These are phyloP conservation scores for Columba janthina DNA, from an alignment of 2,113 vertebrate genomes.

Conservation along the genomic window DNA sequence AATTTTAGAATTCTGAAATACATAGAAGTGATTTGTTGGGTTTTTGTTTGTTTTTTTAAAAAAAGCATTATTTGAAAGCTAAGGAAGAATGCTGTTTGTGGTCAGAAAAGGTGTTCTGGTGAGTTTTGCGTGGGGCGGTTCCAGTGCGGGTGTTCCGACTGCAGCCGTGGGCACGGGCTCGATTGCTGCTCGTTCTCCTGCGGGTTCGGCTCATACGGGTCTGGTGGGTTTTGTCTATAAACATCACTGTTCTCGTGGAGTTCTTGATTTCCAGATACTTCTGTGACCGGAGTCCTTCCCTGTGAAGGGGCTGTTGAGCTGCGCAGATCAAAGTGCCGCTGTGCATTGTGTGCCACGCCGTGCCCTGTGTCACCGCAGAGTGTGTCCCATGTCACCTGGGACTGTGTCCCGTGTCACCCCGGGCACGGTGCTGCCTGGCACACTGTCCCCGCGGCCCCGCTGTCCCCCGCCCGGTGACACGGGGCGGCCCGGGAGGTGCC, in stretches of 20 bases:
- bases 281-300: no score
- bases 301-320: background rate
- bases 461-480: no score
- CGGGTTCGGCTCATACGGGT: background rate
- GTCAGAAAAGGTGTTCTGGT: background rate
- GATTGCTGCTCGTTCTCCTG: background rate
- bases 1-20: background rate
- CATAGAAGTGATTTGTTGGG: background rate
- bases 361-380: background rate
- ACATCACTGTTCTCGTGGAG: rapidly evolving
- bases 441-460: no score
- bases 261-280: background rate
- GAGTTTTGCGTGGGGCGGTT: background rate
- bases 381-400: background rate
- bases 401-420: no score
- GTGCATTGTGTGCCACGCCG: rapidly evolving
- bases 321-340: background rate
- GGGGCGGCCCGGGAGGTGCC: no score
- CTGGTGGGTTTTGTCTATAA: background rate
- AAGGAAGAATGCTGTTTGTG: background rate
- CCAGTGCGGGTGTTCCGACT: background rate
- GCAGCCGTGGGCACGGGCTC: background rate
- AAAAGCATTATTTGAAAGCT: background rate
- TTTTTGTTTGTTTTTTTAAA: background rate
- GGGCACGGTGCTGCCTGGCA: no score